Conservation (phyloP, 2,113 vertebrate genomes). For the Ursus arctos region DNA sequence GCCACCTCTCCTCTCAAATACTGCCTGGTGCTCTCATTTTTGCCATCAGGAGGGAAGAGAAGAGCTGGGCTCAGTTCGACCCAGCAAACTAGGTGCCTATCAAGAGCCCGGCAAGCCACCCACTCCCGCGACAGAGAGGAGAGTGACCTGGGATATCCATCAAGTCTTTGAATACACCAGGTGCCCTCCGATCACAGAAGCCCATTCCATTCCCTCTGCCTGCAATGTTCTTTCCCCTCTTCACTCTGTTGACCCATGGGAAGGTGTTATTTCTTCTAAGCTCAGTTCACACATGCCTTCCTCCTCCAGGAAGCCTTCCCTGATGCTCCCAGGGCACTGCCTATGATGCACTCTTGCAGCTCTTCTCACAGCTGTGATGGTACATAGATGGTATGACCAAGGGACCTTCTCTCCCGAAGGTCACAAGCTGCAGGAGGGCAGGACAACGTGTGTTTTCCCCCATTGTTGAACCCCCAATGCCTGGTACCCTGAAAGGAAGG, state of each 20-base stretch:
- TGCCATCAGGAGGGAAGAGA: not conserved
- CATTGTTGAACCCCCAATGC: not conserved
- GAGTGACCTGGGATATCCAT: not conserved
- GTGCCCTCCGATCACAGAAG: not conserved
- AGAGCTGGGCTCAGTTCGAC: not conserved
- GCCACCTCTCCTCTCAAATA: not conserved
- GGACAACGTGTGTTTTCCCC: not conserved
- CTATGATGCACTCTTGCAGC: not conserved
- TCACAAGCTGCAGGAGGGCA: not conserved
- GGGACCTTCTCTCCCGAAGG: not conserved
- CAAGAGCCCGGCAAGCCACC: not conserved
- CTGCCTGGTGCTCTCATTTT: not conserved
- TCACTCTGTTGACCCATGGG: not conserved
- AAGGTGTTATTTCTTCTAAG: not conserved
- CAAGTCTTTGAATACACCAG: not conserved
- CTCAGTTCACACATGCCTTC: not conserved
- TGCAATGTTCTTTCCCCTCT: not conserved
- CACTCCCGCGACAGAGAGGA: not conserved
- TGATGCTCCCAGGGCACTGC: not conserved
- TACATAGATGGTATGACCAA: not conserved
- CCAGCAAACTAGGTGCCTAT: not conserved
- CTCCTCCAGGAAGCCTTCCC: not conserved
- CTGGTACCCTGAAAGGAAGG: too few species aligned
- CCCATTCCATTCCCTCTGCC: not conserved
- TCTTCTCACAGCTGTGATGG: too few species aligned